Conservation (phyloP, 2,113 vertebrate genomes). For the Felis chaus region DNA sequence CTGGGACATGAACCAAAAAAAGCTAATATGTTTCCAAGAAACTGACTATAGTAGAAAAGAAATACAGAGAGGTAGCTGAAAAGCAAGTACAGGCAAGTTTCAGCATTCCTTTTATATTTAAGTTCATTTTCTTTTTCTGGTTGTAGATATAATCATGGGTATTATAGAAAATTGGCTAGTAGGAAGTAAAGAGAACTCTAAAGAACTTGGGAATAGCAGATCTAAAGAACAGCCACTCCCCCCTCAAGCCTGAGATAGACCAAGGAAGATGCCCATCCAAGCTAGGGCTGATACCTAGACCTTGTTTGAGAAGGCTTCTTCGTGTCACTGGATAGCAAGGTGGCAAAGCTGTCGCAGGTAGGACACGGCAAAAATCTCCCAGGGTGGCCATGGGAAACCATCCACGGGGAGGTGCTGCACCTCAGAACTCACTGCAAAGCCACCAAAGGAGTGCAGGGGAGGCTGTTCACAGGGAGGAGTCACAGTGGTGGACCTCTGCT, state of each 20-base stretch:
- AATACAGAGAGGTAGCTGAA: neutral
- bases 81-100: neutral
- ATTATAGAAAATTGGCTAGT: neutral
- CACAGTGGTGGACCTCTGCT: neutral
- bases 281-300: neutral
- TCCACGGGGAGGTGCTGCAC: too few relatives aligned
- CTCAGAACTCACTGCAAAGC: neutral
- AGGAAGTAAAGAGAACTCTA: neutral
- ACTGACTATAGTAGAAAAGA: neutral
- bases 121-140: neutral
- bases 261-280: neutral
- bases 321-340: neutral
- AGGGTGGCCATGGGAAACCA: neutral
- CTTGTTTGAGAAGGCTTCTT: too few relatives aligned
- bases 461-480: neutral
- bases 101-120: neutral
- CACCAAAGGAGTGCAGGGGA: rapidly evolving
- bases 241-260: neutral
- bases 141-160: neutral
- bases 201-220: neutral
- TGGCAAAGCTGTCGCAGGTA: too few relatives aligned
- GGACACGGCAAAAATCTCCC: too few relatives aligned
- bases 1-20: neutral
- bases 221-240: neutral
- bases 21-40: neutral